Base-by-base conservation (phyloP, 2,888 invertebrate species). In the Ochropacha duplaris region DNA sequence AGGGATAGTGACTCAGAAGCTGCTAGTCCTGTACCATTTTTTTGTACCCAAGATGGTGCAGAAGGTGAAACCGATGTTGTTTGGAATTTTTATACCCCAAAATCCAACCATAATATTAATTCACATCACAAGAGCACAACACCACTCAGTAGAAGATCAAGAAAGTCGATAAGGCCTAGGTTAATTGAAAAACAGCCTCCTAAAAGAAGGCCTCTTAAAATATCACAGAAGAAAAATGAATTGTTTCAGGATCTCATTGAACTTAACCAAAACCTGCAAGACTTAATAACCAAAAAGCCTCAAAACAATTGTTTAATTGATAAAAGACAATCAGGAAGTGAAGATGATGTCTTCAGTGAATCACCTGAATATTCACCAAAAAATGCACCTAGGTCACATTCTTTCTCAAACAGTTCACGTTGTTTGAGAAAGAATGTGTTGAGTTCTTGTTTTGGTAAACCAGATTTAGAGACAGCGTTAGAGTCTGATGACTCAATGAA, bases 401-500 rank as follows among this genome's bases (percentile, higher is more conserved):
- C n/a, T n/a, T n/a, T n/a, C n/a, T n/a, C n/a, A n/a, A 79, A 65
- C 55, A 88, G 78, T 64, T 84, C 82, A 36, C 69, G 72, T 54
- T 90, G 90, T 67, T 66, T 92, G 54, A 78, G 92, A 65, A 87
- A 87, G 73, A 92, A 90, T 83, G 82, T 92, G 1, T 69, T 92
- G 22, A 92, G 90, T 71, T 90, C 90, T 19, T 90, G 90, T 65
- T 90, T 92, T 75, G 66, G 72, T 6, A 88, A 87, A 68, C 75
- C 84, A 5, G 92, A 92, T 28, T 62, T 74, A 0, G 92, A 92
- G 51, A 74, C 81, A 52, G 90, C 87, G 9, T 69, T 92, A 52
- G 93, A 93, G 72, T 93, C 92, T 9, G 93, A 93, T 65, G 93
- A 93, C 71, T 93, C 93, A 24, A 90, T 93, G 84, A 93, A 93